Conservation (phyloP, 2,888 invertebrate species). For the Tetropium fuscum region DNA sequence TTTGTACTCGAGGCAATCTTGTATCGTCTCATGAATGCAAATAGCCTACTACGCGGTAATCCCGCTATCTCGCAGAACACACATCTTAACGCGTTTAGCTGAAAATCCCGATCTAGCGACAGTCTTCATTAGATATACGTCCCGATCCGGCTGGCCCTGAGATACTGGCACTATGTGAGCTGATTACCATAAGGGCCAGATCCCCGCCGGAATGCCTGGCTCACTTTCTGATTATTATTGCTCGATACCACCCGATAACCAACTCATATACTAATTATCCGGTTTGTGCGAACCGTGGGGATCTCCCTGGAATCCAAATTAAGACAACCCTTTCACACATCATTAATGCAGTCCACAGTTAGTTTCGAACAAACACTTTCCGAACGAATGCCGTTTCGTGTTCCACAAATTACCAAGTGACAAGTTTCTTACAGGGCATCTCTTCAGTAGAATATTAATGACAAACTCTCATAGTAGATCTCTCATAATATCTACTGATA, state of each 20-base stretch:
- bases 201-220: conserved; percentile 17
- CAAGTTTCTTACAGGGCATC: too few species aligned
- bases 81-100: conserved; percentile 56
- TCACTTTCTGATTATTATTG: conserved; percentile 30
- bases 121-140: conserved; percentile 53
- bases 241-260: conserved; percentile 33
- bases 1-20: conserved; percentile 60
- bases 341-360: conserved; percentile 17
- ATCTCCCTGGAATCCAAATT: conserved; percentile 27
- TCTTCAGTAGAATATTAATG: too few species aligned
- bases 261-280: conserved; percentile 37
- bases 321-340: conserved; percentile 23
- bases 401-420: not conserved
- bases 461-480: too few species aligned
- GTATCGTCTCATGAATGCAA: conserved; percentile 65
- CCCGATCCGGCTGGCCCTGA: conserved; percentile 42
- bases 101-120: conserved; percentile 49
- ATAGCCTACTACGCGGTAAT: conserved; percentile 55
- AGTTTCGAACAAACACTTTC: conserved; percentile 1
- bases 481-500: too few species aligned
- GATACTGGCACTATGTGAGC: conserved; percentile 45
- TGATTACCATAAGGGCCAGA: conserved; percentile 41
- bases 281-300: conserved; percentile 23
- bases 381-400: not conserved
- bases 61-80: conserved; percentile 53